Conservation (phyloP, 2,113 vertebrate species). For the Eublepharis macularius region DNA sequence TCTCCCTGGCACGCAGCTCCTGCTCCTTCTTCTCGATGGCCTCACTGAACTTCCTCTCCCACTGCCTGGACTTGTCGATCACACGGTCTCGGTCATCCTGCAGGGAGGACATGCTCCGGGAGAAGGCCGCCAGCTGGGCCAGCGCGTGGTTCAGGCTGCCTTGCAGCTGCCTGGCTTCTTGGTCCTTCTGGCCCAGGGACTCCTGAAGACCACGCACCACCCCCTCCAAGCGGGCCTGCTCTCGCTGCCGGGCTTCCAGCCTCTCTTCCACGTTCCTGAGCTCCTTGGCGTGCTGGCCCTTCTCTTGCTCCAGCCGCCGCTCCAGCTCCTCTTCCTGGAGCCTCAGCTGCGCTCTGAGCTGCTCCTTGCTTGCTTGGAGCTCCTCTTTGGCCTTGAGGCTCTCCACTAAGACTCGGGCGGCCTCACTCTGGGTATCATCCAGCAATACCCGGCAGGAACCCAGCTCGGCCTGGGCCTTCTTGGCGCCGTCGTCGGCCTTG, state of each 20-base stretch:
- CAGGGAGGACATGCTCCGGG: slow-evolving; percentile 94
- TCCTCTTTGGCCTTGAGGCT: slow-evolving; percentile 76
- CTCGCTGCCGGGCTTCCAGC: slow-evolving; percentile 77
- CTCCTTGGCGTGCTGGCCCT: slow-evolving; percentile 82
- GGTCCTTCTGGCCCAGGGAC: slow-evolving; percentile 74
- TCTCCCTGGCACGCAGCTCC: slow-evolving; percentile 83
- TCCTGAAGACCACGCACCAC: slow-evolving; percentile 73
- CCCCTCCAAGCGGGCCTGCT: slow-evolving; percentile 78
- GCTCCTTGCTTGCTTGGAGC: slow-evolving; percentile 70
- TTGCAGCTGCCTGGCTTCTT: slow-evolving; percentile 80
- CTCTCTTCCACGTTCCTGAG: slow-evolving; percentile 85
- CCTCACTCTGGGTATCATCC: slow-evolving; percentile 82
- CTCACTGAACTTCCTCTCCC: slow-evolving; percentile 89
- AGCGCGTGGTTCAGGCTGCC: slow-evolving; percentile 85
- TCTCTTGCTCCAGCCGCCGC: slow-evolving; percentile 83
- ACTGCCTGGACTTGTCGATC: slow-evolving; percentile 88
- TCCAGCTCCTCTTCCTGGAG: slow-evolving; percentile 84
- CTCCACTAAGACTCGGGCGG: slow-evolving; percentile 78
- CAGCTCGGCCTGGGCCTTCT: slow-evolving; percentile 78
- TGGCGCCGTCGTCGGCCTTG: slow-evolving; percentile 74
- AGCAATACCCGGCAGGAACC: slow-evolving; percentile 75
- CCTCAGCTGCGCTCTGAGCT: slow-evolving; percentile 72
- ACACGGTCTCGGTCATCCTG: slow-evolving; percentile 95
- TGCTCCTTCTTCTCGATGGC: slow-evolving; percentile 89
- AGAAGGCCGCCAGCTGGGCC: slow-evolving; percentile 91